Evolutionary conservation across 2,888 invertebrate genomes (phyloP), one percentile per base, ranked within the genome.

Genomic region (Athrips mouffetella): DNA sequence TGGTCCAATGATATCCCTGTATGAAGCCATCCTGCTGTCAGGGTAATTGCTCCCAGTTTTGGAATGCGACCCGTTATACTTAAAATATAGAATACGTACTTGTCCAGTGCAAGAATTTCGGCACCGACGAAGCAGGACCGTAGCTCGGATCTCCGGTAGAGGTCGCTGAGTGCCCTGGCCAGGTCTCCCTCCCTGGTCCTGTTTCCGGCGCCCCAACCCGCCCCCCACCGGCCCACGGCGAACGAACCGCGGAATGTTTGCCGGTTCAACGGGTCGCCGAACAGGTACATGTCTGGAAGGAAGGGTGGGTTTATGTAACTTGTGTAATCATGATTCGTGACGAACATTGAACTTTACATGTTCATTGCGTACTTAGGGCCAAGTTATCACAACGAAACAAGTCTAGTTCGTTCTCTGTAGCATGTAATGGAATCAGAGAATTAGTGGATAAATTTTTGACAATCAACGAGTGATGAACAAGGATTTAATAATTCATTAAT

Each of bases 191-290:
- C 92, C 64, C 92, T 91, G 57, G 92, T 91, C 73, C 92, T 91
- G 84, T 96, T 96, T 50, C 90, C 89, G 59, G 91, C 91, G 65
- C 91, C 83, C 90, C 78, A 93, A 91, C 31, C 91, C 60, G 90
- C 79, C 37, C 90, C 89, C 90, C 94, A 90, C 64, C 95, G 94
- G 8, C 93, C 92, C 52, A 96, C 92, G 59, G 92, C 91, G 76
- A 97, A 94, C 51, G 93, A 93, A 31, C 94, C 96, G 54, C 95
- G 90, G 82, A 95, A 97, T 49, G 95, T 91, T 76, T 95, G 93
- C 73, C 95, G 94, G 66, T 93, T 93, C 45, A 93, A 88, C 35
- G 93, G 92, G 63, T 93, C 92, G 40, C 92, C 89, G 54, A 92
- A 90, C 64, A 94, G 90, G 79, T 93, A 94, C 77, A 93, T 92